Base-by-base conservation (phyloP, 2,797 vertebrate species). In the Malurus splendens region DNA sequence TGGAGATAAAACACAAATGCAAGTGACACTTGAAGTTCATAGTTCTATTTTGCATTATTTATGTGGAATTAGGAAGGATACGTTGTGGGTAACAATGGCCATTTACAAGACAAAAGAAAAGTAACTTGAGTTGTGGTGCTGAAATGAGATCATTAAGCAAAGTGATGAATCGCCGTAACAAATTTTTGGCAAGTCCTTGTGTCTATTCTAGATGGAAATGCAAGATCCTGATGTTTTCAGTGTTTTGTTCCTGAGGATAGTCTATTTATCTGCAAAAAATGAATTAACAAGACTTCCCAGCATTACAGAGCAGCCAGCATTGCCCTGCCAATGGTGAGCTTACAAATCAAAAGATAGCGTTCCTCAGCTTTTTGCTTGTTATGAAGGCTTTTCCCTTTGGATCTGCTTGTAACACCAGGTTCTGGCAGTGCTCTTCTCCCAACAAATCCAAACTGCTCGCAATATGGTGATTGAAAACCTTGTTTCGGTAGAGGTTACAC, bases 61-160 rank as follows among this genome's bases (percentile, higher is more conserved):
- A 82, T 81, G 82, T 92, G 85, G 89, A 93, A 93, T 92, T 87
- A 68, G 52, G 94, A 94, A 96, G 94, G 91, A 94, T 92, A 93
- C 92, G 55, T 70, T 70, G 85, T 90, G 86, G 62, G 67, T 80
- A 92, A 81, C 70, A 71, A 42, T 91, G 90, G 94, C 89, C 92
- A 94, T 96, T 96, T 96, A 87, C 68, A 73, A 96, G 82, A 80
- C 18, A 39, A 42, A 44, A 87, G 72, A 38, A 81, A 74, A 64
- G 71, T 57, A 51, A 30, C 75, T 61, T 74, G 66, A 86, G 60
- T 77, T 66, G 10, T 36, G 54, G 50, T 87, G 78, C 66, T 80
- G 76, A 76, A 71, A 66, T 33, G 68, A 87, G 68, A 60, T 75
- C 2, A 20, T 65, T 83, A 54, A 61, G 66, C 23, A 5, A 33